A percentile compares a stretch with the other conserved stretches of the same genome.
These are phyloP conservation scores for Diplodus puntazzo DNA, from an alignment of 2,797 vertebrate genomes.

Conservation along the genomic window DNA sequence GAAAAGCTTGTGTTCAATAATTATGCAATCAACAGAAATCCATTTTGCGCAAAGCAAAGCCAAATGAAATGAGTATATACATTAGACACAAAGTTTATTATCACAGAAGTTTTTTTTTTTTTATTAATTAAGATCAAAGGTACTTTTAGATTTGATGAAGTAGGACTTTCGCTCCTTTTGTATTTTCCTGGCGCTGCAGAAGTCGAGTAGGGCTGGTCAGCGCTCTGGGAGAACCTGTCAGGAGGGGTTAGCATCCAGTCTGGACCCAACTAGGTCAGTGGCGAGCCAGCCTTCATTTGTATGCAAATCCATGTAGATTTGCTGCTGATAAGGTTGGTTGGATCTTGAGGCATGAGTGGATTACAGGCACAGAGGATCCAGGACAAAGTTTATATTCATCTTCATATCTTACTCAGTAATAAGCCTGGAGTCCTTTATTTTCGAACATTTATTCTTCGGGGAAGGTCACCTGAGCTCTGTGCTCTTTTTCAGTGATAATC, in stretches of 20 bases:
- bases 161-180: slow-evolving; percentile 42
- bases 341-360: slow-evolving; percentile 72
- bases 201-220: slow-evolving; percentile 54
- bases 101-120: slow-evolving; percentile 13
- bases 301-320: slow-evolving; percentile 85
- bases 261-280: slow-evolving; percentile 79
- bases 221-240: slow-evolving; percentile 78
- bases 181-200: slow-evolving; percentile 48
- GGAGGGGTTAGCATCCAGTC: slow-evolving; percentile 72
- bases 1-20: not conserved
- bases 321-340: slow-evolving; percentile 81
- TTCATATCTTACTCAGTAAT: slow-evolving; percentile 60
- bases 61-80: not conserved
- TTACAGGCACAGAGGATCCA: slow-evolving; percentile 66
- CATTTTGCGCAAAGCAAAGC: not conserved
- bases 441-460: slow-evolving; percentile 67
- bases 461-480: slow-evolving; percentile 61
- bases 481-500: slow-evolving; percentile 39
- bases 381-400: slow-evolving; percentile 71
- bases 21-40: not conserved
- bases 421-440: slow-evolving; percentile 59
- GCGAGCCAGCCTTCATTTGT: slow-evolving; percentile 78
- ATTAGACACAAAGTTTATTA: not conserved
- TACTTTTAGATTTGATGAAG: slow-evolving; percentile 21
- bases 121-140: slow-evolving; percentile 23